A percentile compares a stretch with the other conserved stretches of the same genome.
Evolutionary conservation across 2,888 invertebrate species (phyloP).

Genomic region (Argynnis bischoffii): DNA sequence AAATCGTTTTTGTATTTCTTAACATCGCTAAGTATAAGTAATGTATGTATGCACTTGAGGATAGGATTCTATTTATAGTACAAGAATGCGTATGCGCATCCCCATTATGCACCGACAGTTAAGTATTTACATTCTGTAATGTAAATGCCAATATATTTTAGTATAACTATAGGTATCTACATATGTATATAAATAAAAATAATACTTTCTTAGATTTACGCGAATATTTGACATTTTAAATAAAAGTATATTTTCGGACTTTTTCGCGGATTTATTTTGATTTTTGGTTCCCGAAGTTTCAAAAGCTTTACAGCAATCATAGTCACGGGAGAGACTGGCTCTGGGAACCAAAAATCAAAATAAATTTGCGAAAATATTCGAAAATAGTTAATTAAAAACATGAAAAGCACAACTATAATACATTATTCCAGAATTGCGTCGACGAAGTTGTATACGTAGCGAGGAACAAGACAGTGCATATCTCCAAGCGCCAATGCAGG

Average conservation of each 20-base stretch:
- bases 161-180: not conserved
- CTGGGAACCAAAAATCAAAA: too few species aligned
- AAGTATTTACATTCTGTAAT: not conserved
- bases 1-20: conserved; percentile 9
- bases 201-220: too few species aligned
- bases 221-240: too few species aligned
- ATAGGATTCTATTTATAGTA: conserved; percentile 27
- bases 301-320: too few species aligned
- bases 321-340: too few species aligned
- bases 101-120: conserved; percentile 12
- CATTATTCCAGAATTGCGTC: conserved; percentile 51
- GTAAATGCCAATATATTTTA: not conserved
- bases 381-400: conserved; percentile 3
- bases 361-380: too few species aligned
- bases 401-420: not conserved
- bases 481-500: conserved; percentile 73
- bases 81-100: conserved; percentile 28
- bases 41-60: conserved; percentile 6
- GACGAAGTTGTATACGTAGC: conserved; percentile 57
- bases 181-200: too few species aligned
- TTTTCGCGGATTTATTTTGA: too few species aligned
- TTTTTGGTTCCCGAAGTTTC: too few species aligned
- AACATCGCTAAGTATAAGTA: conserved; percentile 14
- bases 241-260: too few species aligned
- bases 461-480: conserved; percentile 71